Evolutionary conservation across 2,888 invertebrate species (phyloP), one percentile per base, ranked within the genome.

Genomic region (Drosophila rellima): DNA sequence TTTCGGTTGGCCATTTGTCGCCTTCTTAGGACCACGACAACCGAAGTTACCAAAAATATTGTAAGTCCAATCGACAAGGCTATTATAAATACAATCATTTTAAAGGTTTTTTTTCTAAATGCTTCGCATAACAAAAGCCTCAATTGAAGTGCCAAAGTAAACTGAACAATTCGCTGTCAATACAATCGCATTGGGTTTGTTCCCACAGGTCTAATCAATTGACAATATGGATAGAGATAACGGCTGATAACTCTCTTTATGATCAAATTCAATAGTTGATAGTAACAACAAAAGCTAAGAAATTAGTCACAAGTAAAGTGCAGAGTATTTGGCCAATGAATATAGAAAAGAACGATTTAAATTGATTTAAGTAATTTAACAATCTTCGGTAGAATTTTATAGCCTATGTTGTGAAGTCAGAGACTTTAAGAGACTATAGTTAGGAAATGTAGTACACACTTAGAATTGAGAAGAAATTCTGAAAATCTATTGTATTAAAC

Each of bases 141-240:
- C 7, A 37, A 20, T 42, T 51, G 50, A 55, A 39, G 7, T 51
- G 37, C 23, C 11, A 51, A 47, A 35, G 7, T 20, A 17, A 47
- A 74, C 77, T 74, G 45, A 40, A 10, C 18, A 33, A 20, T 20
- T 10, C 18, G 17, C 7, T 37, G 10, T 39, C 20, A 20, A 18
- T 39, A 10, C 31, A 47, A 42, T 35, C n/a, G 40, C 35, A 40
- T 23, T 48, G n/a, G 26, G 23, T 33, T 23, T 40, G 39, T 26
- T 33, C 48, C 18, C 44, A n/a, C n/a, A n/a, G n/a, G n/a, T n/a
- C n/a, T n/a, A n/a, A n/a, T 13, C 17, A 20, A 40, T 44, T 26
- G 26, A 2, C 51, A 56, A 35, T 74, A 52, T 42, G 44, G n/a
- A 11, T 26, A 44, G 7, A 60, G 69, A 73, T 73, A 73, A 73